phyloP scores from a whole-genome alignment of 2,113 vertebrate species.

The Peromyscus maniculatus region DNA sequence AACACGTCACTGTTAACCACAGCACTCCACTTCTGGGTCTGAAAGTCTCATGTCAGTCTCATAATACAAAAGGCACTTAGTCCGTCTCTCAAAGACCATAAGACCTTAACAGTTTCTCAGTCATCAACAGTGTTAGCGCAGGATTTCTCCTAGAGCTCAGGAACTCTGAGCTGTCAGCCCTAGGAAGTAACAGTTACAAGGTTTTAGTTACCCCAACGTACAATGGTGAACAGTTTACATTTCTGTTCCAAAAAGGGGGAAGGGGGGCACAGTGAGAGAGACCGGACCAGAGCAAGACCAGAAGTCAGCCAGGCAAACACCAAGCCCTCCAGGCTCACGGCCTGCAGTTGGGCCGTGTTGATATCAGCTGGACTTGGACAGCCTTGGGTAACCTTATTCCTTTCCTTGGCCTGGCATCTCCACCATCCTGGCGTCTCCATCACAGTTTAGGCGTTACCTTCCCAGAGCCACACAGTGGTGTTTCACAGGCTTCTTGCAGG shows the following conservation, averaged over 20 bases:
- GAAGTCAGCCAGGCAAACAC: not conserved
- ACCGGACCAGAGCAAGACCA: not conserved
- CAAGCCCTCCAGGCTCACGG: not conserved
- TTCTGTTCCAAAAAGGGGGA: not conserved
- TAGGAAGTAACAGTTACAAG: not conserved
- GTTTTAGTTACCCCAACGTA: not conserved
- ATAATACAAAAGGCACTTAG: not conserved
- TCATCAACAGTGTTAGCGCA: no score
- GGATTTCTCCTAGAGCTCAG: not conserved
- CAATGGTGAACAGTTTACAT: not conserved
- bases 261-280: not conserved
- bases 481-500: not conserved
- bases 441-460: not conserved
- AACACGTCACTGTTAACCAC: not conserved
- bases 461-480: not conserved
- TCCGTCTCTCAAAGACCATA: not conserved
- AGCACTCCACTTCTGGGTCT: no score
- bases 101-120: not conserved
- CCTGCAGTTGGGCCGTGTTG: not conserved
- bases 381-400: not conserved
- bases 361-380: not conserved
- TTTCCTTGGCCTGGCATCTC: not conserved
- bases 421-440: not conserved
- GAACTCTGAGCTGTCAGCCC: not conserved
- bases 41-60: not conserved